Evolutionary conservation across 1,140 invertebrate genomes (phyloP), one percentile per base, ranked within the genome.

Genomic region (Globodera rostochiensis): DNA sequence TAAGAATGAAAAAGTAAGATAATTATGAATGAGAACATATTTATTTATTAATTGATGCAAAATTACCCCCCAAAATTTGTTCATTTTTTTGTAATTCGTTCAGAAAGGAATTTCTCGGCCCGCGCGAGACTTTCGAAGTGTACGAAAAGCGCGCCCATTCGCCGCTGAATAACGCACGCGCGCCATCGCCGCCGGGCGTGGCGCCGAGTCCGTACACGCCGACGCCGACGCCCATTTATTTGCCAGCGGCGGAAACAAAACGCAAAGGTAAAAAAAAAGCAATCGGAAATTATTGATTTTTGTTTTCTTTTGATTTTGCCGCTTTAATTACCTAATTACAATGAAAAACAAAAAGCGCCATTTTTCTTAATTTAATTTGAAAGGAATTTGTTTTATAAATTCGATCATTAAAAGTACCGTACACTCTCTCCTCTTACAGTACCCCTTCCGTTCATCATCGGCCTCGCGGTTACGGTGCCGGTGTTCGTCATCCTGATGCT

Each of bases 401-500:
- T 15, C 53, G 9, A 15, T 53, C 53, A 53, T 9, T 53, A 67
- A 46, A 1, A 15, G 74, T 19, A 19, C 15, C 74, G 7, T 66
- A 8, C 25, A 25, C 25, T 25, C 13, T 80, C 82, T 25, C 25
- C 66, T 45, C 13, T 80, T 84, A 45, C 47, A 84, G 83, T 85
- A 47, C 74, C 85, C 15, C 8, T 86, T 25, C 60, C 66, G 21
- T 83, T 80, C 80, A 85, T 85, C 46, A 75, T 85, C 60, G 82
- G 85, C 11, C 71, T 85, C n/a, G 85, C 84, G 7, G 79, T 85
- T 47, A 47, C 73, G 19, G 82, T 85, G 6, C 84, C 84, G 1
- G 49, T 85, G 9, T 85, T 85, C 70, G 77, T 85, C 46, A 85
- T 85, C 73, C 11, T 85, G 19, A 76, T 85, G 9, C 73, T 85